Base-by-base conservation (phyloP, 2,888 invertebrate genomes). In the Antheraea yamamai region DNA sequence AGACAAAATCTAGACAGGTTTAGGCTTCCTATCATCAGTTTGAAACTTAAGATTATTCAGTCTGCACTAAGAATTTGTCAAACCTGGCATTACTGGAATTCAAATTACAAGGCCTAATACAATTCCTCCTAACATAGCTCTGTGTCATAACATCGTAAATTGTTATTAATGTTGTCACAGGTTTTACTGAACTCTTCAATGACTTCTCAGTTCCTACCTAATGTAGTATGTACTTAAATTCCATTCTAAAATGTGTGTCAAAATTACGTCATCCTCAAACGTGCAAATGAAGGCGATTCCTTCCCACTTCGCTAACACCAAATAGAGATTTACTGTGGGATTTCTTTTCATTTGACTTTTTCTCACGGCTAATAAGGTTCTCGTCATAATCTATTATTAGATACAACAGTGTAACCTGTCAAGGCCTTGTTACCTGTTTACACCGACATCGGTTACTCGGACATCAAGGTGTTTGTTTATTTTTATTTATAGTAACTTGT, bases 321-420 rank as follows among this genome's bases (percentile, higher is more conserved):
- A 66, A 66, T 30, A 26, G 64, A 66, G 39, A 70, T 39, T 70
- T 39, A 20, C 20, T 70, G 70, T 70, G n/a, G 12, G 70, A 70
- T 39, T 70, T 39, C 70, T 70, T 66, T 66, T 39, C 39, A 39
- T 35, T 0, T 10, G 0, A 70, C 39, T 10, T 39, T 68, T 70
- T 70, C 70, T 70, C 70, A 70, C n/a, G 39, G 39, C n/a, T 20
- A 70, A 70, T 39, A 70, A 70, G 39, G 18, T 39, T 39, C 68
- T 70, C 6, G 18, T 18, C 14, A 68, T 68, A 23, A 14, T 70
- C 12, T 39, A 39, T 70, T 70, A 20, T 70, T 70, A 70, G n/a
- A 39, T 39, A 39, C 70, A 70, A 70, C 20, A 70, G 68, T 8
- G 39, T 70, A 70, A 26, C 68, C 72, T 75, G 76, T 77, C 75